Evolutionary conservation across 2,797 vertebrate genomes (phyloP), one percentile per base, ranked within the genome.

Genomic region (Myripristis jacobus): DNA sequence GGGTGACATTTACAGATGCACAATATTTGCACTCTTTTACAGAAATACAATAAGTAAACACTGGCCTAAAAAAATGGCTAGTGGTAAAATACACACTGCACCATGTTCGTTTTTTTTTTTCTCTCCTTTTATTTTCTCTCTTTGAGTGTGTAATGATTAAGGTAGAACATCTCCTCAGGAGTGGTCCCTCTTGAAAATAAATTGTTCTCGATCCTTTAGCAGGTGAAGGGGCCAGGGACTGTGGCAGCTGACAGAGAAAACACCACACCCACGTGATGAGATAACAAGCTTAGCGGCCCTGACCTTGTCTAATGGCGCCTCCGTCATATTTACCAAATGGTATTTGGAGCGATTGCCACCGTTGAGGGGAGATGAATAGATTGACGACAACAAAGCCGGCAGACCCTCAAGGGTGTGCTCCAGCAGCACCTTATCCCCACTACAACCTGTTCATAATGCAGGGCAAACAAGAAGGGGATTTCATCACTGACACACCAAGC

Each of bases 311-410:
- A 93, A 93, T 90, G 81, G 87, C 78, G 73, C 87, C 78, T 87
- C 74, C 46, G 82, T 93, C 91, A 89, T 92, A 92, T 93, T 94
- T 92, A 92, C 93, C 89, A 89, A 92, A 92, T 90, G 75, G 81
- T 77, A 59, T 89, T 87, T 86, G 81, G 70, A 81, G 86, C 74
- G 82, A 82, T 80, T 68, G 61, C 81, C 61, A 51, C 61, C 27
- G 68, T 38, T 63, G 65, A 43, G 54, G 63, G 3, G 70, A 88
- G 87, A 91, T 88, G 68, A 86, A 92, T 84, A 84, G 89, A 91
- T 81, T 87, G 88, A 51, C 24, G 72, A 91, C 84, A 88, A 90
- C 75, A 75, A 82, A 87, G 87, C 77, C 79, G 81, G 90, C 83
- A 87, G 56, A 82, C 66, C 79, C 71, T 81, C 83, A 60, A 78